Base-by-base conservation (phyloP, 2,113 vertebrate genomes). In the Brachionichthys hirsutus region DNA sequence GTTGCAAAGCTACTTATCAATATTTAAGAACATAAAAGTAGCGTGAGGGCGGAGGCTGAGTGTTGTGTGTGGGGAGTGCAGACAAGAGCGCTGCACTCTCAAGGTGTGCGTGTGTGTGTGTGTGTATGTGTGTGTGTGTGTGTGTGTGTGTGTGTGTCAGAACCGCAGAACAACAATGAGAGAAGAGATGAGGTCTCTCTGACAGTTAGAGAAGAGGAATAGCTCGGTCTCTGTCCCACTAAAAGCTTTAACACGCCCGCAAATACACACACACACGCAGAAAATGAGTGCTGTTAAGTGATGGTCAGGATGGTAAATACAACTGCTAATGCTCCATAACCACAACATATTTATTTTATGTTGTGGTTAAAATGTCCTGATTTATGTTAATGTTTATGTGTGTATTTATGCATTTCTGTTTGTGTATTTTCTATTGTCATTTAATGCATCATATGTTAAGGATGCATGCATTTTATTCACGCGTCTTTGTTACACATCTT, bases 1-100 rank as follows among this genome's bases (percentile, higher is more conserved):
- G 95, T 93, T 94, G 93, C 92, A 96, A 95, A 97, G 95, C 95
- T 94, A 93, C 95, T 98, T 95, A 97, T 98, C 93, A 98, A 98
- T 98, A 97, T 98, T 98, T 98, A 95, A 98, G 93, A 93, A 93
- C 92, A 84, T 94, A 93, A 97, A 96, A 97, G 95, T 93, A 81
- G 83, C 70, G 73, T 72, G 77, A 80, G 83, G 69, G 79, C 16
- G 55, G 77, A 63, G 76, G 59, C 70, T 61, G 63, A 58, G 72
- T 54, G 52, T 72, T 43, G 67, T 22, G 67, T 53, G 61, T 47
- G 77, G 56, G 70, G 24, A 30, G 24, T 4, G 24, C 24, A 30
- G 24, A 30, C 24, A 8, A 30, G 24, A 30, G 24, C 24, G 24
- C 8, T 30, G 24, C 24, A 8, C 24, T 30, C 8, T 30, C 24